Evolutionary conservation across 2,888 invertebrate genomes (phyloP).

Genomic region (Heliconius sara): DNA sequence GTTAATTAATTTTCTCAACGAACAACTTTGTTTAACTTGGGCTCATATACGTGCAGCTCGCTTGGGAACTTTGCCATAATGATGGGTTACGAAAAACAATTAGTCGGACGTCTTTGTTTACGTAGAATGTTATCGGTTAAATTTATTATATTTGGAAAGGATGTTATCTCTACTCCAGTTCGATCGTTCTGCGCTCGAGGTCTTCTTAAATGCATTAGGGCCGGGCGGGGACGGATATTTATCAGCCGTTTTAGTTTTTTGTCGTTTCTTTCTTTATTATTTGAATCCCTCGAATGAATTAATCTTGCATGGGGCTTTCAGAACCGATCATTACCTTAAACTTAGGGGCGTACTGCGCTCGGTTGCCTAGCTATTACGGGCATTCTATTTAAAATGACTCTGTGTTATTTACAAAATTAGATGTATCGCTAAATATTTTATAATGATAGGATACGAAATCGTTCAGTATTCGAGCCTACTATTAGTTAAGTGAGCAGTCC

Average conservation of each 20-base stretch:
- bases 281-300: constrained; percentile 79
- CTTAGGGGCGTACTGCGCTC: constrained; percentile 80
- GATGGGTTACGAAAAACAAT: constrained; percentile 76
- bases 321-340: constrained; percentile 81
- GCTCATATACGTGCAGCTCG: constrained; percentile 50
- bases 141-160: constrained; percentile 81
- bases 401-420: constrained; percentile 81
- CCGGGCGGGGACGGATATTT: constrained; percentile 78
- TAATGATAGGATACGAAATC: constrained; percentile 66
- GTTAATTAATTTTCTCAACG: constrained; percentile 52
- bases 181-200: constrained; percentile 60
- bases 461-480: constrained; percentile 38
- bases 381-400: constrained; percentile 79
- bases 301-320: constrained; percentile 78
- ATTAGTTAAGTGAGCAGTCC: constrained; percentile 60
- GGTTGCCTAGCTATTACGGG: constrained; percentile 81
- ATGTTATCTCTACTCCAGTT: constrained; percentile 69
- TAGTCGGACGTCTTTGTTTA: constrained; percentile 71
- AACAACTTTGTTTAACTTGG: constrained; percentile 48
- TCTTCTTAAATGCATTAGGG: constrained; percentile 61
- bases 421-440: constrained; percentile 83
- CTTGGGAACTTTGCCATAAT: constrained; percentile 69
- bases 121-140: constrained; percentile 75
- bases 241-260: constrained; percentile 81
- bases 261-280: constrained; percentile 77